Conservation (phyloP, 2,888 invertebrate genomes). For the Nomada lathburiana region DNA sequence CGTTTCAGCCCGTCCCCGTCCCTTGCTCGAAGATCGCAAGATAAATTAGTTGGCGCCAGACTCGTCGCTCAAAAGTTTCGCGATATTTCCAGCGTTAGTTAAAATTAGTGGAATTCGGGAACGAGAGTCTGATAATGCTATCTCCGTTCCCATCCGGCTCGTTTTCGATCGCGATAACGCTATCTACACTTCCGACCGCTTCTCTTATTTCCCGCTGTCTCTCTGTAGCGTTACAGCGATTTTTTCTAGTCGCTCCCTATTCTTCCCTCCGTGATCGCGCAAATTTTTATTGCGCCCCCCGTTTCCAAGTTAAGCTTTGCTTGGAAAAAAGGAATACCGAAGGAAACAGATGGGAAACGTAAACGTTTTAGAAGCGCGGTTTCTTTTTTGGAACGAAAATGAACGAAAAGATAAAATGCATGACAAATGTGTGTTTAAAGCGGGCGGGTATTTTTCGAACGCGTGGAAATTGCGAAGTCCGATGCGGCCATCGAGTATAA, state of each 20-base stretch:
- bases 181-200: slow-evolving; percentile 25
- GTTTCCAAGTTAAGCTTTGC: neutral
- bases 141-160: slow-evolving; percentile 52
- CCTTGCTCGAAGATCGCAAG: slow-evolving; percentile 55
- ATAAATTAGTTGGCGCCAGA: slow-evolving; percentile 66
- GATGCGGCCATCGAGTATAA: slow-evolving; percentile 2
- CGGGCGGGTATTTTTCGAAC: neutral
- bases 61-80: slow-evolving; percentile 67
- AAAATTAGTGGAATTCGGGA: slow-evolving; percentile 70
- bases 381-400: too few species aligned
- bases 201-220: neutral
- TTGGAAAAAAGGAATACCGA: too few species aligned
- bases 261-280: neutral
- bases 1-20: neutral
- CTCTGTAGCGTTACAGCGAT: slow-evolving; percentile 1
- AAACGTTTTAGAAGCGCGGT: too few species aligned
- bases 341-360: too few species aligned
- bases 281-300: neutral
- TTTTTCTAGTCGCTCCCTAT: slow-evolving; percentile 8
- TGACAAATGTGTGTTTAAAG: neutral
- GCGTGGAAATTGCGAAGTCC: neutral
- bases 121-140: slow-evolving; percentile 68
- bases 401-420: too few species aligned
- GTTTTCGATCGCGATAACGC: slow-evolving; percentile 34
- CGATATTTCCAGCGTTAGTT: slow-evolving; percentile 72